These are phyloP conservation scores for Nothobranchius furzeri DNA, from an alignment of 2,113 vertebrate species.

Conservation along the genomic window DNA sequence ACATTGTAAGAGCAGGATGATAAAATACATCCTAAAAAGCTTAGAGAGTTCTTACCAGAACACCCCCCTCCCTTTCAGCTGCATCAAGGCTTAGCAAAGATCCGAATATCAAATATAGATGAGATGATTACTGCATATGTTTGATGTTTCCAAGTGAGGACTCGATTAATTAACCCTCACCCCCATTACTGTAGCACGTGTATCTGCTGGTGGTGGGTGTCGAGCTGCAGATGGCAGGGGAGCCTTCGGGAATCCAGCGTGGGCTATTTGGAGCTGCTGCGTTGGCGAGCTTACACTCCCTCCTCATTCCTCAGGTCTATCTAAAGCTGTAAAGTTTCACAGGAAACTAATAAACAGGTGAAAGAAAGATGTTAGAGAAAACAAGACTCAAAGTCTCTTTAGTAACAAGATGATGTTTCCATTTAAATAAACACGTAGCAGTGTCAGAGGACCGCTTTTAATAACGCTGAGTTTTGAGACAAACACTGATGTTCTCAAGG, in stretches of 20 bases:
- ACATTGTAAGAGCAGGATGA: background rate
- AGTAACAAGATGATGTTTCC: background rate
- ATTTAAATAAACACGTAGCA: background rate
- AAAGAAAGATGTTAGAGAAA: conserved; percentile 18
- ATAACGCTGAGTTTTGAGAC: background rate
- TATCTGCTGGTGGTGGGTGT: conserved; percentile 53
- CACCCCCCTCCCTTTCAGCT: background rate
- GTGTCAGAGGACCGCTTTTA: background rate
- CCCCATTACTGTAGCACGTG: conserved; percentile 24
- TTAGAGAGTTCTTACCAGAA: background rate
- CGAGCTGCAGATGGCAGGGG: conserved; percentile 67
- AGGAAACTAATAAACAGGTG: conserved; percentile 29
- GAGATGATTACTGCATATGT: conserved; percentile 69
- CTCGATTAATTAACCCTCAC: conserved; percentile 69
- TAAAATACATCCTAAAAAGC: conserved; percentile 1
- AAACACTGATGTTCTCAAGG: too few species aligned
- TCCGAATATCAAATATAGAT: conserved; percentile 62
- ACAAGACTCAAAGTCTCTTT: conserved; percentile 11
- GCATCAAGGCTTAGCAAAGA: conserved; percentile 3
- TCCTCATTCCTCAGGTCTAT: conserved; percentile 30
- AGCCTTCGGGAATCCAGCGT: conserved; percentile 42
- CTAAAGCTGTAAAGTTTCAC: conserved; percentile 39
- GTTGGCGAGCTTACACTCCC: conserved; percentile 42
- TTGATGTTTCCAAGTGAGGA: conserved; percentile 51
- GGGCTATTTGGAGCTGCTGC: conserved; percentile 60